Conservation (phyloP, 2,888 invertebrate species). For the Epistrophe eligans region DNA sequence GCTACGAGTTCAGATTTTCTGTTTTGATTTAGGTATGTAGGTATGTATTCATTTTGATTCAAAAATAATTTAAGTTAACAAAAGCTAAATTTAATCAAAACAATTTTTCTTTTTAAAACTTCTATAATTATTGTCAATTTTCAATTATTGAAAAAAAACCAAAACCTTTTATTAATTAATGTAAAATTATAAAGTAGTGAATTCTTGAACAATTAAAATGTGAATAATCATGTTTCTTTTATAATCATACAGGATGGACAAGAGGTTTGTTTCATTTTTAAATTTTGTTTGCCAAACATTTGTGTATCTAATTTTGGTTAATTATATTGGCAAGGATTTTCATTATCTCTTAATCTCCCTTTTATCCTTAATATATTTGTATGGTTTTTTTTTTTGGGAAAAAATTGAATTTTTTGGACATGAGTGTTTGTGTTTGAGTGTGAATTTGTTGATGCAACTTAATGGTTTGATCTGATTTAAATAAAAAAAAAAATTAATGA, state of each 20-base stretch:
- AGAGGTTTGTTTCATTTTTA: constrained; percentile 86
- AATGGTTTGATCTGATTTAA: constrained; percentile 3
- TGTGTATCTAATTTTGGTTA: constrained; percentile 77
- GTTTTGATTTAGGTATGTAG: background rate
- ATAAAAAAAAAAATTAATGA: too few relatives aligned
- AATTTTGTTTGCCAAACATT: constrained; percentile 66
- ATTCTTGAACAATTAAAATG: constrained; percentile 51
- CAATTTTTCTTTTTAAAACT: background rate
- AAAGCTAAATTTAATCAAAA: background rate
- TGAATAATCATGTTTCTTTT: constrained; percentile 76
- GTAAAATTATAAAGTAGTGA: constrained; percentile 30
- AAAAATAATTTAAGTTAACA: background rate
- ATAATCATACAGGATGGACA: constrained; percentile 85
- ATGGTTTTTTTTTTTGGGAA: constrained; percentile 18
- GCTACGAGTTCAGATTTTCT: background rate
- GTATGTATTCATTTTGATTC: background rate
- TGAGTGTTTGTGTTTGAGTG: constrained; percentile 20
- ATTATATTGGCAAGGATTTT: constrained; percentile 42
- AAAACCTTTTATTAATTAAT: background rate
- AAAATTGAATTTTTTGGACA: constrained; percentile 11
- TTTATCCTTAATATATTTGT: constrained; percentile 4
- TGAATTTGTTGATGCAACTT: constrained; percentile 7
- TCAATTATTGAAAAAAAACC: background rate
- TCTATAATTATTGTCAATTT: background rate
- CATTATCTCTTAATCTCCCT: background rate